A percentile compares a stretch with the other conserved stretches of the same genome.
Conservation (phyloP, 2,797 vertebrate species). For the Phoebastria nigripes region DNA sequence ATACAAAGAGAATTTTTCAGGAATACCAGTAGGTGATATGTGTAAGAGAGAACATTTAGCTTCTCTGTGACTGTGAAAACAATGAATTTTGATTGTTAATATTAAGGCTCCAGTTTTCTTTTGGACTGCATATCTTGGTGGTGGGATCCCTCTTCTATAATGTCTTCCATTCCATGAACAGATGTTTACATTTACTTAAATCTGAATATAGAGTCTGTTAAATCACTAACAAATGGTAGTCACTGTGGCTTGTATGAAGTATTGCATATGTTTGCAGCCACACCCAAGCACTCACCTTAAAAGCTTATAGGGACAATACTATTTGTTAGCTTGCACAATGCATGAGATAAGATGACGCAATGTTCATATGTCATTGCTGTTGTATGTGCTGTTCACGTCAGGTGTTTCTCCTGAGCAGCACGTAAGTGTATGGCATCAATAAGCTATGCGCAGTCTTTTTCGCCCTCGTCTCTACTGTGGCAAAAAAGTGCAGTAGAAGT, state of each 20-base stretch:
- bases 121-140: background rate
- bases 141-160: background rate
- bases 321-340: constrained; percentile 22
- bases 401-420: background rate
- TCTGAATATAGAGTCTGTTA: background rate
- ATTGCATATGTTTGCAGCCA: constrained; percentile 5
- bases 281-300: constrained; percentile 40
- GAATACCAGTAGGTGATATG: background rate
- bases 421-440: background rate
- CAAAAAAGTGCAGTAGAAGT: background rate
- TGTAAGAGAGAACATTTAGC: background rate
- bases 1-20: background rate
- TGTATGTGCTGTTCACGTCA: background rate
- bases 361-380: background rate
- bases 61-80: background rate
- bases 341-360: constrained; percentile 11
- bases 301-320: background rate
- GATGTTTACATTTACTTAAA: background rate
- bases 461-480: background rate
- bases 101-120: background rate
- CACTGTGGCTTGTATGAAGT: background rate
- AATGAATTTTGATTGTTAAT: background rate
- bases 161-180: background rate
- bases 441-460: background rate
- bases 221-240: background rate